phyloP scores from a whole-genome alignment of 1,140 invertebrate genomes.

The Papilio helenus region DNA sequence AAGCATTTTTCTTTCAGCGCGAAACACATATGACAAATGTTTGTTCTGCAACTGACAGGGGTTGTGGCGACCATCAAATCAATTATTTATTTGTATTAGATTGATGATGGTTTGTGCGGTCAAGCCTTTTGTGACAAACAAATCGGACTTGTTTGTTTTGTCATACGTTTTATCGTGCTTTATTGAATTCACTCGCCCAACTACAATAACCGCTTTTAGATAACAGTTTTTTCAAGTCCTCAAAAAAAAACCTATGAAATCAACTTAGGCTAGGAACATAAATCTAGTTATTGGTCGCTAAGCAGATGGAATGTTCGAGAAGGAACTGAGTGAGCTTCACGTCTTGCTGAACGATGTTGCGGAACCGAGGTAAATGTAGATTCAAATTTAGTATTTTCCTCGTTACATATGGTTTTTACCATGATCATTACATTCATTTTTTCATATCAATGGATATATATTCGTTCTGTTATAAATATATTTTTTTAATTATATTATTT shows the following conservation, averaged over 20 bases:
- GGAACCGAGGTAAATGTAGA: too few species aligned
- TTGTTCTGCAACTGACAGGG: slow-evolving; percentile 17
- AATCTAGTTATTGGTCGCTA: background rate
- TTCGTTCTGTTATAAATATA: background rate
- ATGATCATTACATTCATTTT: background rate
- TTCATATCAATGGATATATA: background rate
- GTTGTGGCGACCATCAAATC: slow-evolving; percentile 22
- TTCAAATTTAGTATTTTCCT: too few species aligned
- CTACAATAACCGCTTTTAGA: background rate
- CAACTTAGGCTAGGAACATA: background rate
- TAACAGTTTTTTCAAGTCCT: background rate
- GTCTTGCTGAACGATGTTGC: too few species aligned
- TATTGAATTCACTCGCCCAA: background rate
- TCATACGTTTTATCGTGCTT: background rate
- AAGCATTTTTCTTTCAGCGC: background rate
- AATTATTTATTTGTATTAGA: slow-evolving; percentile 34
- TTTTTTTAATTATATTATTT: background rate
- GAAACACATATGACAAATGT: slow-evolving; percentile 26
- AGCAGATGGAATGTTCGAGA: background rate
- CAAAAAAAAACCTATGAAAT: background rate
- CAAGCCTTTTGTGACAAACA: slow-evolving; percentile 3
- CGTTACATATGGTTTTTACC: too few species aligned
- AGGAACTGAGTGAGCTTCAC: too few species aligned
- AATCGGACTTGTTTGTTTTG: slow-evolving; percentile 9
- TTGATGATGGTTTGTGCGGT: slow-evolving; percentile 30